Conservation (phyloP, 2,888 invertebrate genomes). For the Globia sparganii region DNA sequence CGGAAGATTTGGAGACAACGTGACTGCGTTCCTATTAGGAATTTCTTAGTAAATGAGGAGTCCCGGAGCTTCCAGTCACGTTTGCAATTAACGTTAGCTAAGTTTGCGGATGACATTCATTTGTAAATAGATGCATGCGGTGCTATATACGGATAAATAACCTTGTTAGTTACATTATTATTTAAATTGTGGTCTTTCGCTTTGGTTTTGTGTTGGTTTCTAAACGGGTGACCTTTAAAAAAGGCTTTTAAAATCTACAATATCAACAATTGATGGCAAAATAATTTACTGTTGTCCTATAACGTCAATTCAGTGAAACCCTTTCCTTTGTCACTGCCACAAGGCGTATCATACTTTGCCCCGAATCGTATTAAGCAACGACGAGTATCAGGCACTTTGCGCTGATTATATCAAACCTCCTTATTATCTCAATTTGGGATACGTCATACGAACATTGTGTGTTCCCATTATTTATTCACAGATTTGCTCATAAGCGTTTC, state of each 20-base stretch:
- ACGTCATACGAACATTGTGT: constrained; percentile 46
- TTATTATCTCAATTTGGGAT: constrained; percentile 52
- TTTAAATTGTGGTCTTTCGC: not conserved
- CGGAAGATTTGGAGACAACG: constrained; percentile 43
- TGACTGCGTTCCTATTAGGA: constrained; percentile 35
- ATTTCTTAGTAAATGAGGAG: constrained; percentile 32
- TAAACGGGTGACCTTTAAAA: not conserved
- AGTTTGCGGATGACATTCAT: constrained; percentile 46
- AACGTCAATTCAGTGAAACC: constrained; percentile 2
- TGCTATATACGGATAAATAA: not conserved
- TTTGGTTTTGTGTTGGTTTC: constrained; percentile 3
- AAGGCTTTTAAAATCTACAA: not conserved
- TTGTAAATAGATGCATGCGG: constrained; percentile 42
- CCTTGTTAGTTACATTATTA: constrained; percentile 6
- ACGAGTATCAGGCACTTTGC: constrained; percentile 33
- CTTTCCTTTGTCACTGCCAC: constrained; percentile 26
- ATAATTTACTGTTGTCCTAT: not conserved
- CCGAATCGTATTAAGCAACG: constrained; percentile 16
- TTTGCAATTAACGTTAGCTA: constrained; percentile 63
- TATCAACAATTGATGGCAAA: not conserved
- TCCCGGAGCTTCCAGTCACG: constrained; percentile 56
- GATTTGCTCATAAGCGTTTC: constrained; percentile 71
- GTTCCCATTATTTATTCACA: constrained; percentile 78
- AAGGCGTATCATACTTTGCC: constrained; percentile 16
- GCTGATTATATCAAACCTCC: constrained; percentile 47